A percentile compares a stretch with the other conserved stretches of the same genome.
These are phyloP conservation scores for Itoplectis maculator DNA, from an alignment of 2,888 invertebrate genomes.

Conservation along the genomic window DNA sequence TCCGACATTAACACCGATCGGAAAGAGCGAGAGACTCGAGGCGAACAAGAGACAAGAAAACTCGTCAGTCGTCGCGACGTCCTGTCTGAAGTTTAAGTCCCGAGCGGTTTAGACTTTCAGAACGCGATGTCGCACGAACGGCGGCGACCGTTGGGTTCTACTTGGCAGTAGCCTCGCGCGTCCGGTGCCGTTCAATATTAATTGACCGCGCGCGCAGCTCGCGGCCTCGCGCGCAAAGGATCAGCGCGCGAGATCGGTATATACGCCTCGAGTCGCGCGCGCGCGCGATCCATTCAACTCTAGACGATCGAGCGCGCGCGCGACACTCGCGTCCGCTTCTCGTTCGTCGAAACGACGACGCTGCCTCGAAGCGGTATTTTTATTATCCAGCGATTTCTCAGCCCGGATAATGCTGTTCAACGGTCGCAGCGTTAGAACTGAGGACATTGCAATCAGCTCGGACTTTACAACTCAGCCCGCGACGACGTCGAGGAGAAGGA, in stretches of 20 bases:
- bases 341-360: constrained; percentile 45
- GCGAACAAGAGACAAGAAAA: constrained; percentile 14
- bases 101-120: constrained; percentile 54
- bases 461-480: constrained; percentile 8
- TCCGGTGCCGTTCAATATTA: constrained; percentile 81
- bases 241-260: constrained; percentile 60
- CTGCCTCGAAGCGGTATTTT: constrained; percentile 59
- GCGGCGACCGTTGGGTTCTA: constrained; percentile 57
- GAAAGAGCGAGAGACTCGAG: constrained; percentile 32
- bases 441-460: constrained; percentile 14
- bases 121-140: constrained; percentile 48
- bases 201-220: constrained; percentile 71
- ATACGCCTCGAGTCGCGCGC: constrained; percentile 32
- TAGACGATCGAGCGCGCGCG: not conserved
- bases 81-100: constrained; percentile 40
- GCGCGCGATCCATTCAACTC: constrained; percentile 64
- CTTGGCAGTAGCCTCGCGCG: constrained; percentile 78
- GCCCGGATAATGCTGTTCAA: constrained; percentile 35
- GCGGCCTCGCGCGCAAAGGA: constrained; percentile 74
- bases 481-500: constrained; percentile 30
- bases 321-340: constrained; percentile 45
- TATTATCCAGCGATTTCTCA: constrained; percentile 63
- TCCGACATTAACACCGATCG: constrained; percentile 60
- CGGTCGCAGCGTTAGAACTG: constrained; percentile 31
- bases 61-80: constrained; percentile 67